Percentiles rank a stretch among this genome's conserved stretches.
phyloP scores from a whole-genome alignment of 2,113 vertebrate genomes.

The Sebastes schlegelii region DNA sequence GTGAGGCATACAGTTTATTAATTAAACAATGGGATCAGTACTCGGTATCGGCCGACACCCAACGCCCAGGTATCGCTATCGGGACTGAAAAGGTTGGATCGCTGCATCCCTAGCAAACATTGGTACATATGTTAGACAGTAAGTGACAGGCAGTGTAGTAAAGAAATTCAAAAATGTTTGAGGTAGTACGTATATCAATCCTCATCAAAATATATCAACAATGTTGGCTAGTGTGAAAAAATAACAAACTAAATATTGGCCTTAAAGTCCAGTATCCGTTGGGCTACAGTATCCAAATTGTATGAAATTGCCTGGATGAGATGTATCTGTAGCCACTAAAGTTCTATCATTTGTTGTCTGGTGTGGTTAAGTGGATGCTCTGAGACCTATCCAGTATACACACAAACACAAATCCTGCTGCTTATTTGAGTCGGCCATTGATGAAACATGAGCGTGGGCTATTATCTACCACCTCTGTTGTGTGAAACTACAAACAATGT shows the following conservation, averaged over 20 bases:
- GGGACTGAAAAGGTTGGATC: no score
- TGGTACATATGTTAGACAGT: background rate
- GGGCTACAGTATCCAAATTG: background rate
- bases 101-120: no score
- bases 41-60: no score
- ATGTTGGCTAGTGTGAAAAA: background rate
- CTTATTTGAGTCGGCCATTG: background rate
- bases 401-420: no score
- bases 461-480: background rate
- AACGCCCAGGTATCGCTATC: no score
- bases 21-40: no score
- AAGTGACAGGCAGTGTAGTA: no score
- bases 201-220: background rate
- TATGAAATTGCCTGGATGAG: background rate
- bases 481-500: background rate
- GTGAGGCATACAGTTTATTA: no score
- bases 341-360: background rate
- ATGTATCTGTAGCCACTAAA: background rate
- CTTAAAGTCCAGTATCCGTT: background rate
- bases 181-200: background rate
- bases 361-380: no score
- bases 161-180: background rate
- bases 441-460: background rate
- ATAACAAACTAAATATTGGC: background rate
- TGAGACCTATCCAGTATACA: no score